Evolutionary conservation across 2,797 vertebrate genomes (phyloP).

Genomic region (Tarsius wallacei): DNA sequence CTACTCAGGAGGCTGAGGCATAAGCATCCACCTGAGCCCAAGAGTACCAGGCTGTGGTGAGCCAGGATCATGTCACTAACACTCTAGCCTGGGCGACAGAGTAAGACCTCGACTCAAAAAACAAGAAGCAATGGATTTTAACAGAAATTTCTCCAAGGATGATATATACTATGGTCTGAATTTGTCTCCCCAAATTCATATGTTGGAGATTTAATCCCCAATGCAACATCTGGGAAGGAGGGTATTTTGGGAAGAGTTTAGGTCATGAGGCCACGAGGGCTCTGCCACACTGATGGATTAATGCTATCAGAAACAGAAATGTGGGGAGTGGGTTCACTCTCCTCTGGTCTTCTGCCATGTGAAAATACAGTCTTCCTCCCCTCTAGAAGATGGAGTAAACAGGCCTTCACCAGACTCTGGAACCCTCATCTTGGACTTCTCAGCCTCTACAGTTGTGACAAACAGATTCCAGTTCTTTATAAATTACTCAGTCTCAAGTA

Average conservation of each 20-base stretch:
- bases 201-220: not conserved
- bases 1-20: too few species aligned
- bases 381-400: not conserved
- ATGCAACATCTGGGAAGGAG: not conserved
- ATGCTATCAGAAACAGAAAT: not conserved
- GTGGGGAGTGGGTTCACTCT: not conserved
- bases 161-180: not conserved
- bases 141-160: not conserved
- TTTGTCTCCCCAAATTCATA: not conserved
- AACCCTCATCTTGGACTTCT: not conserved
- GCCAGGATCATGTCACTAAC: too few species aligned
- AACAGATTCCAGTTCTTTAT: not conserved
- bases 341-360: not conserved
- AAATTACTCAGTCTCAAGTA: not conserved
- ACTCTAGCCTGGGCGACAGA: too few species aligned
- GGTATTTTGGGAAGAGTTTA: not conserved
- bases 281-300: not conserved
- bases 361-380: not conserved
- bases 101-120: not conserved
- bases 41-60: too few species aligned
- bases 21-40: too few species aligned
- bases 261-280: not conserved
- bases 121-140: not conserved
- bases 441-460: not conserved
- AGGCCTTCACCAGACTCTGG: not conserved